Conservation (phyloP, 2,888 invertebrate genomes). For the Dilophus febrilis region DNA sequence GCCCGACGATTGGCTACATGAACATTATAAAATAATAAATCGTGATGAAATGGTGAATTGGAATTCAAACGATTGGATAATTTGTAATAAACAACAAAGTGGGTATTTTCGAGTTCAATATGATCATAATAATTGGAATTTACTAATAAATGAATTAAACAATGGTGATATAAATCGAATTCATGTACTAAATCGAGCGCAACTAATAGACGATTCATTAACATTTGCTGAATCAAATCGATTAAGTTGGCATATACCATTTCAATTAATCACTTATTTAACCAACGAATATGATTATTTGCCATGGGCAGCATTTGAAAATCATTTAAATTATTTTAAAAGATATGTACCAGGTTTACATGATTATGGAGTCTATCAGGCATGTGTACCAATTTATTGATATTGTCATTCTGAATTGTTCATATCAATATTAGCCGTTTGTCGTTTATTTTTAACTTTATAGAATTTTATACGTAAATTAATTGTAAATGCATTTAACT, state of each 20-base stretch:
- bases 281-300: constrained; percentile 44
- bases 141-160: constrained; percentile 34
- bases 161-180: constrained; percentile 31
- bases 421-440: too few species aligned
- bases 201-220: constrained; percentile 70
- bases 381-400: too few species aligned
- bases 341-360: not conserved
- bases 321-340: not conserved
- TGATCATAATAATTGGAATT: constrained; percentile 46
- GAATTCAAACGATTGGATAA: constrained; percentile 25
- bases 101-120: constrained; percentile 50
- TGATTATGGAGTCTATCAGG: not conserved
- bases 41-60: not conserved
- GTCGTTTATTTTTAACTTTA: too few species aligned
- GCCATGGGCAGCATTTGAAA: constrained; percentile 39
- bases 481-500: too few species aligned
- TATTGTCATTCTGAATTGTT: too few species aligned
- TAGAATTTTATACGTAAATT: too few species aligned
- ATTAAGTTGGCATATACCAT: constrained; percentile 16
- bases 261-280: constrained; percentile 39
- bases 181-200: constrained; percentile 62
- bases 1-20: constrained; percentile 12
- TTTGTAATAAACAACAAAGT: constrained; percentile 33
- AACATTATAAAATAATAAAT: not conserved
- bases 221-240: constrained; percentile 21